Evolutionary conservation across 2,113 vertebrate species (phyloP).

Genomic region (Eubucco bourcierii): DNA sequence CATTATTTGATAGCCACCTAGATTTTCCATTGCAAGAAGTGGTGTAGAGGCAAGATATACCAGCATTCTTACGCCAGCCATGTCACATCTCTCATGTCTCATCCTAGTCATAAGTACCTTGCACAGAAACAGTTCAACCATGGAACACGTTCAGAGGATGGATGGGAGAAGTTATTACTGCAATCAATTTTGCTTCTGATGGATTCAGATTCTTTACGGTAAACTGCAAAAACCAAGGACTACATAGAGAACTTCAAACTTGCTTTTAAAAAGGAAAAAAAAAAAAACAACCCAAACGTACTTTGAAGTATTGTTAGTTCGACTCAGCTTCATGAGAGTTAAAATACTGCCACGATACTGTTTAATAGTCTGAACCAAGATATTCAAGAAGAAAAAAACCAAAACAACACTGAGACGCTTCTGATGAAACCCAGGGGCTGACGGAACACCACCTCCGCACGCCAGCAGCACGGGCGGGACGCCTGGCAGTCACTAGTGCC

Average conservation of each 20-base stretch:
- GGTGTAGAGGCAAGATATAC: fast-evolving
- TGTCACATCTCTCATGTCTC: neutral
- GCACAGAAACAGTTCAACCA: neutral
- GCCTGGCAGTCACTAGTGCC: neutral
- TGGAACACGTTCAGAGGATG: neutral
- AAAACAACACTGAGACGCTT: too few relatives aligned
- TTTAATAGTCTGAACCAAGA: neutral
- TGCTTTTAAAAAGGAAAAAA: neutral
- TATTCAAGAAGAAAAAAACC: neutral
- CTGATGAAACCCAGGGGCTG: neutral
- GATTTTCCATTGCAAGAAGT: neutral
- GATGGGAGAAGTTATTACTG: neutral
- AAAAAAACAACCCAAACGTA: neutral
- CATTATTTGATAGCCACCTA: neutral
- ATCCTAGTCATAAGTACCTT: neutral
- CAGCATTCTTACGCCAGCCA: neutral
- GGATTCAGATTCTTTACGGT: neutral
- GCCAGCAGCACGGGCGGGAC: too few relatives aligned
- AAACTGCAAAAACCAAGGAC: neutral
- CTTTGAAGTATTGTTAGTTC: too few relatives aligned
- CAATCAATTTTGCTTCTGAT: too few relatives aligned
- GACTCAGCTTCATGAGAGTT: neutral
- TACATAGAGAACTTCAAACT: neutral
- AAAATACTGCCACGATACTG: fast-evolving
- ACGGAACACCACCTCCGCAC: neutral